phyloP scores from a whole-genome alignment of 2,888 invertebrate genomes.

The Aromia moschata region DNA sequence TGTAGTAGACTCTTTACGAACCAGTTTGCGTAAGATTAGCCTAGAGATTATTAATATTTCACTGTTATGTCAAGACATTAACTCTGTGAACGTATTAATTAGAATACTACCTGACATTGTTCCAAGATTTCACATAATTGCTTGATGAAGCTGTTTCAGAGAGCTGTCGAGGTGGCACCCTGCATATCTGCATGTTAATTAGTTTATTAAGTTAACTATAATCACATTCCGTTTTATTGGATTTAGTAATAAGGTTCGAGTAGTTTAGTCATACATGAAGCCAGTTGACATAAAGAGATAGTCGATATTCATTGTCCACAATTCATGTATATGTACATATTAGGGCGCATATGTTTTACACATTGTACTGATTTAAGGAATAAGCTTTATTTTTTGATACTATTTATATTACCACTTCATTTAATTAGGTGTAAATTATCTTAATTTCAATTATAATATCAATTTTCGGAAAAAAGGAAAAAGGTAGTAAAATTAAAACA shows the following conservation, averaged over 20 bases:
- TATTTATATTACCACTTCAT: too few species aligned
- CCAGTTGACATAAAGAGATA: slow-evolving; percentile 25
- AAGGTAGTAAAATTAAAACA: too few species aligned
- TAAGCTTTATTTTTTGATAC: too few species aligned
- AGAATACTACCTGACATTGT: slow-evolving; percentile 57
- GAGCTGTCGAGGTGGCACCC: slow-evolving; percentile 53
- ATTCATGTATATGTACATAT: too few species aligned
- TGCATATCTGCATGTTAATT: slow-evolving; percentile 56
- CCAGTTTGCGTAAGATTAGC: not conserved
- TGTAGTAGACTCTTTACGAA: too few species aligned
- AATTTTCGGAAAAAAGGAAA: too few species aligned
- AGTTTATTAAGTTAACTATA: slow-evolving; percentile 57
- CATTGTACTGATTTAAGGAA: too few species aligned
- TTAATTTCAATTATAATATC: too few species aligned
- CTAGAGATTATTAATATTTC: slow-evolving; percentile 55
- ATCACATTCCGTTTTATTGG: slow-evolving; percentile 52
- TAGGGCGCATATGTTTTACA: too few species aligned
- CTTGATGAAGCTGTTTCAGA: slow-evolving; percentile 57
- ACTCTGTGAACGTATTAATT: slow-evolving; percentile 58
- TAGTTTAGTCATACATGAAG: slow-evolving; percentile 26
- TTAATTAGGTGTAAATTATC: too few species aligned
- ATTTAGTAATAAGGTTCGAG: slow-evolving; percentile 44
- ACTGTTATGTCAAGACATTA: slow-evolving; percentile 58
- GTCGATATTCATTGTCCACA: too few species aligned
- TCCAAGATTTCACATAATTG: slow-evolving; percentile 59